phyloP scores from a whole-genome alignment of 2,888 invertebrate genomes.

The Nudaria mundana region DNA sequence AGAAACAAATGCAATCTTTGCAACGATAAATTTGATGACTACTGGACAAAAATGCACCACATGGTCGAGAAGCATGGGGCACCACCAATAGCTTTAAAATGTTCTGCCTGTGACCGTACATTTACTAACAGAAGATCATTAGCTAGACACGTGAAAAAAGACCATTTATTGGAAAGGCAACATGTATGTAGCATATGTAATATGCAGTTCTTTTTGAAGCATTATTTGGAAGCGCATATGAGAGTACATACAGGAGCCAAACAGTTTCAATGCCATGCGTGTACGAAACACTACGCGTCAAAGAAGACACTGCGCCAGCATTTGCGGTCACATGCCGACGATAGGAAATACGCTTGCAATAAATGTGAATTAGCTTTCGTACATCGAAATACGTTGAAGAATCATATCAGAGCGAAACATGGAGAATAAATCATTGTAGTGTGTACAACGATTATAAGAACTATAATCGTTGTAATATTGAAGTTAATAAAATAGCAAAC shows the following conservation, averaged over 20 bases:
- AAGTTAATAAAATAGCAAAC: no score
- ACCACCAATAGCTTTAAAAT: constrained; percentile 39
- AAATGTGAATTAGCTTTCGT: constrained; percentile 33
- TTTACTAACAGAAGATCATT: constrained; percentile 45
- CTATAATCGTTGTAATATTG: neutral
- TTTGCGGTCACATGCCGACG: constrained; percentile 38
- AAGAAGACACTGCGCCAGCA: constrained; percentile 57
- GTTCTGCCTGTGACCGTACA: constrained; percentile 49
- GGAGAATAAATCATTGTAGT: constrained; percentile 9
- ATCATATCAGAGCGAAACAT: constrained; percentile 52
- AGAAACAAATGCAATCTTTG: constrained; percentile 49
- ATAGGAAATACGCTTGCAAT: constrained; percentile 26
- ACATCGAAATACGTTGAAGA: constrained; percentile 50
- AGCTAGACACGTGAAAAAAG: constrained; percentile 47
- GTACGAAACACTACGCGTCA: constrained; percentile 46
- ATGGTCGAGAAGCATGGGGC: constrained; percentile 42
- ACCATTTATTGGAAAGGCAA: constrained; percentile 51
- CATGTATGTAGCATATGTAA: constrained; percentile 46
- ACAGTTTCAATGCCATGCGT: constrained; percentile 50
- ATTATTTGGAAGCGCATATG: constrained; percentile 48
- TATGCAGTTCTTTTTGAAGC: constrained; percentile 49
- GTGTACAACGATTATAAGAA: no score
- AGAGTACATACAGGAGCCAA: constrained; percentile 49
- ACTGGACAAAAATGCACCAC: constrained; percentile 46
- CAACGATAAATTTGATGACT: constrained; percentile 45